Evolutionary conservation across 2,888 invertebrate species (phyloP), one percentile per base, ranked within the genome.

Genomic region (Mimumesa dahlbomi): DNA sequence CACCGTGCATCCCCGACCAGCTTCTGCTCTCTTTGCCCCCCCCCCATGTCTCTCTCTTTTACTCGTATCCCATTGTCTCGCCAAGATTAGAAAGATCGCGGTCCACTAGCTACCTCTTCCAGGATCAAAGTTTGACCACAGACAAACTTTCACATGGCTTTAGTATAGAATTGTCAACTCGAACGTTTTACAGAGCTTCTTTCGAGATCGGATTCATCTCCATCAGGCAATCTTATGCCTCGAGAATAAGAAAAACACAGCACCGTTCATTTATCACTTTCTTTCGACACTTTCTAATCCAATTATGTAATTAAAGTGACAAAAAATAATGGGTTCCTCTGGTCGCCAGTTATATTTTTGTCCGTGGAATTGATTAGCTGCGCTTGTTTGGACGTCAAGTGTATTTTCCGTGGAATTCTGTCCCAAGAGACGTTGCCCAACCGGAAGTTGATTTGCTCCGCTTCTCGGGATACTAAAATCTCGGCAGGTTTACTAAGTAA

Each of bases 371-470:
- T 64, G 72, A 75, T 79, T 73, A 64, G 62, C 54, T 61, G 59
- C 50, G 75, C 72, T 48, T 69, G 63, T 73, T 66, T 50, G 54
- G 65, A 54, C 59, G n/a, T n/a, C 69, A 49, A 38, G 68, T 64
- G 75, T 49, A 79, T 73, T 78, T 75, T 68, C 71, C 72, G 65
- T 52, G 72, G 69, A 63, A 58, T 62, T n/a, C n/a, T n/a, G 68
- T 73, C 63, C 78, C 61, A 25, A 36, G 71, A 74, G 77, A 45
- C 63, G 70, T 70, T 62, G 58, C 56, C 62, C 61, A 73, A 76
- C 64, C 72, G 75, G 67, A 72, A 77, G 74, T 75, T 75, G 75
- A 65, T 75, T 63, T 63, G 48, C 66, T 43, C 14, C 31, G 40
- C 25, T 50, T 31, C 59, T 40, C 57, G 56, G 45, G 48, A 69